These are phyloP conservation scores for Galeopsomyia nigrocyanea DNA, from an alignment of 2,888 invertebrate genomes.

Conservation along the genomic window DNA sequence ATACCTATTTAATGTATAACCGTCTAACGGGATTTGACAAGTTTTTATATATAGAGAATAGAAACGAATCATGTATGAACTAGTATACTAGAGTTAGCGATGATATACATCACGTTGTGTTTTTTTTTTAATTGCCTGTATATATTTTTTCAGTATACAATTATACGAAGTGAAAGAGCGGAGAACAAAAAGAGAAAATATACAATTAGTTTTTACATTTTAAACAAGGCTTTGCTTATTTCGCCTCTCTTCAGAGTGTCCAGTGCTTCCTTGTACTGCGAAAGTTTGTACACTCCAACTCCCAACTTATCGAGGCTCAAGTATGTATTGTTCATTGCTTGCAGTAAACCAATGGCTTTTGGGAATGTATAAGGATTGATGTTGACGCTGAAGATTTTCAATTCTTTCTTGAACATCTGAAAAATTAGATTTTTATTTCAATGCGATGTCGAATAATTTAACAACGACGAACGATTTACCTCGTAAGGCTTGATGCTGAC, in stretches of 20 bases:
- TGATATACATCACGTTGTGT: constrained; percentile 39
- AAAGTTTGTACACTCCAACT: constrained; percentile 72
- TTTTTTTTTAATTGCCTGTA: neutral
- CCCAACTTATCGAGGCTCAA: constrained; percentile 74
- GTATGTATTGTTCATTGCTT: constrained; percentile 76
- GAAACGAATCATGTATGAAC: neutral
- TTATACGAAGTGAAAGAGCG: too few relatives aligned
- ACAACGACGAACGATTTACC: constrained; percentile 49
- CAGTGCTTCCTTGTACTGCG: constrained; percentile 72
- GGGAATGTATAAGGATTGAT: constrained; percentile 79
- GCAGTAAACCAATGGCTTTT: constrained; percentile 75
- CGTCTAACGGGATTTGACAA: constrained; percentile 32
- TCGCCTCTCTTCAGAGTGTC: constrained; percentile 71
- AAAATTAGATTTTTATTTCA: constrained; percentile 19
- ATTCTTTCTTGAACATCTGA: constrained; percentile 70
- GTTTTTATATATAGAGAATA: constrained; percentile 25
- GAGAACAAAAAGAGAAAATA: constrained; percentile 26
- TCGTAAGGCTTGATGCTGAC: constrained; percentile 65
- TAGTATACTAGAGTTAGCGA: constrained; percentile 13
- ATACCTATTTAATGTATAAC: constrained; percentile 15
- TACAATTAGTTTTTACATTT: constrained; percentile 41
- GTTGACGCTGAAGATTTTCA: constrained; percentile 76
- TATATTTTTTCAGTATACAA: constrained; percentile 39
- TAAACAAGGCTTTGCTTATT: constrained; percentile 74
- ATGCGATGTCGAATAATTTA: neutral